Percentiles rank a stretch among this genome's conserved stretches.
Conservation (phyloP, 2,888 invertebrate genomes). For the Bombylius major region DNA sequence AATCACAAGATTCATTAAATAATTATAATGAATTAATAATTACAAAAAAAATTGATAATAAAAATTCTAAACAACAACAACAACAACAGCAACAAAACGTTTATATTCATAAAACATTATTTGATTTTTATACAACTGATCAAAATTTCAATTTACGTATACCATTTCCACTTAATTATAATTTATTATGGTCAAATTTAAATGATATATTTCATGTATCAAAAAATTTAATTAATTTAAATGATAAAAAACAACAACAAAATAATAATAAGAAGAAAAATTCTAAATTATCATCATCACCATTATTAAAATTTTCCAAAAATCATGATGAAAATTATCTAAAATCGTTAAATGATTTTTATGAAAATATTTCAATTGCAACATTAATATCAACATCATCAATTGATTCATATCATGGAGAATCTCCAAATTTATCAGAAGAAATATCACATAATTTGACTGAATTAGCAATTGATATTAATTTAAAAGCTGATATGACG, state of each 20-base stretch:
- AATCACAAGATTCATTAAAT: neutral
- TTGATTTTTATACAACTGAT: conserved; percentile 28
- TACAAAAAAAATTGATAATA: conserved; percentile 1
- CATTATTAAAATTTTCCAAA: conserved; percentile 22
- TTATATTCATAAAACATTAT: conserved; percentile 25
- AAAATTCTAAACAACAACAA: neutral
- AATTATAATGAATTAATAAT: conserved; percentile 5
- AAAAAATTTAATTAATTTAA: conserved; percentile 12
- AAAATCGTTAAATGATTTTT: conserved; percentile 37
- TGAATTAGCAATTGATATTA: conserved; percentile 25
- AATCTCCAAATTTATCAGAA: conserved; percentile 23
- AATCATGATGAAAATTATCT: conserved; percentile 28
- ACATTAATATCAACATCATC: conserved; percentile 23
- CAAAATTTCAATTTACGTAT: conserved; percentile 28
- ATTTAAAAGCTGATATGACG: conserved; percentile 24
- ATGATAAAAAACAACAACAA: neutral
- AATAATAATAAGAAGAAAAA: too few relatives aligned
- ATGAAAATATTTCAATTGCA: conserved; percentile 30
- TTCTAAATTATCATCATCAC: neutral
- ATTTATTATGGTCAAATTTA: conserved; percentile 26
- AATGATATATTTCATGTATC: conserved; percentile 21
- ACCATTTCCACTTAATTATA: conserved; percentile 31
- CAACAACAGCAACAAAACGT: conserved; percentile 4
- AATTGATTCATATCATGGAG: conserved; percentile 8
- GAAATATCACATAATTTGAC: conserved; percentile 27